Conservation (phyloP, 37 sponge, comb jelly and placozoan species). For the Beroe ovata region DNA sequence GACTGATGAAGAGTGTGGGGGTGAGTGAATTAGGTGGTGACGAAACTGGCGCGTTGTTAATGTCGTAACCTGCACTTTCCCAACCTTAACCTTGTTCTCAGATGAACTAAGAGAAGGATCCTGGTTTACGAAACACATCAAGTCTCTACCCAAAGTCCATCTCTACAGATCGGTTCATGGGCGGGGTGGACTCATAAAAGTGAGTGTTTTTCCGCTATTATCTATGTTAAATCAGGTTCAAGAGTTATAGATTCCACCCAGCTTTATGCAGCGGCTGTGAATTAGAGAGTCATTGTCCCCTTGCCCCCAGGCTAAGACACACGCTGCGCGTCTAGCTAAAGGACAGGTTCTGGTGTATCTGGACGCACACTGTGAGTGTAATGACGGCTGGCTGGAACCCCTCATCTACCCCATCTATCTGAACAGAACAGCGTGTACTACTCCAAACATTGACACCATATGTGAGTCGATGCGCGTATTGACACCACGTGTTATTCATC, state of each 20-base stretch:
- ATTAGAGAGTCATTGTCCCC: no score
- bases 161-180: constrained; percentile 25
- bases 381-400: constrained; percentile 47
- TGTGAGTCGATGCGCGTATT: constrained; percentile 7
- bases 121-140: constrained; percentile 24
- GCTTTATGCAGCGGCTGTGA: no score
- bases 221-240: no score
- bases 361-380: constrained; percentile 39
- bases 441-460: constrained; percentile 37
- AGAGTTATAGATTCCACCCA: no score
- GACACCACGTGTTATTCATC: no score
- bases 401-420: constrained; percentile 47
- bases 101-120: constrained; percentile 12
- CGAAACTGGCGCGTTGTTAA: no score
- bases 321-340: not conserved
- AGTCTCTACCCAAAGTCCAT: constrained; percentile 30
- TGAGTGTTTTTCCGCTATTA: no score
- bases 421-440: constrained; percentile 55
- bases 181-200: constrained; percentile 41
- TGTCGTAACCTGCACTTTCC: no score
- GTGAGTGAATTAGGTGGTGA: no score
- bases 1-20: no score
- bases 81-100: constrained; percentile 4
- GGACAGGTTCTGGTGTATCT: constrained; percentile 30
- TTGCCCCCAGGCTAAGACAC: constrained; percentile 36